Evolutionary conservation across 2,797 vertebrate species (phyloP).

Genomic region (Lepilemur septentrionalis): DNA sequence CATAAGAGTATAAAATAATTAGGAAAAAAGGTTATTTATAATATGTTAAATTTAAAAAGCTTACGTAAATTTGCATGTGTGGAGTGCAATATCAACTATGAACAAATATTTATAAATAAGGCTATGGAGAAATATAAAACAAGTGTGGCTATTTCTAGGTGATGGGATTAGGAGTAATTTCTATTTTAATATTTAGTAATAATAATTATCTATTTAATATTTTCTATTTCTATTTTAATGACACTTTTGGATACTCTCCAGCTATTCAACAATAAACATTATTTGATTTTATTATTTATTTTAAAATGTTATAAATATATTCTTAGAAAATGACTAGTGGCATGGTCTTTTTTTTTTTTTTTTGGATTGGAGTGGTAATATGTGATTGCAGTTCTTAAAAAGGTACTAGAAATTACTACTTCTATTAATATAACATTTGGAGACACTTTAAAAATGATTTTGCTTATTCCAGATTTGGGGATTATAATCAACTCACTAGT

Average conservation of each 20-base stretch:
- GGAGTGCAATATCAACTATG: neutral
- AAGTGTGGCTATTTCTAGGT: neutral
- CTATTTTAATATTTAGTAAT: neutral
- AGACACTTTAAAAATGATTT: neutral
- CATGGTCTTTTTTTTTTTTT: neutral
- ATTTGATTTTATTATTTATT: neutral
- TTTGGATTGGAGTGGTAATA: neutral
- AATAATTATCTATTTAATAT: no score
- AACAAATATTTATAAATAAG: neutral
- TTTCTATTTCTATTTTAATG: neutral
- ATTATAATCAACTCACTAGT: neutral
- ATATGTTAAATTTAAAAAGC: neutral
- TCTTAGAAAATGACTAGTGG: neutral
- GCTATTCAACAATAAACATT: neutral
- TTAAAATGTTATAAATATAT: constrained; percentile 1
- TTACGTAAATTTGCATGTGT: neutral
- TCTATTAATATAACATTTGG: neutral
- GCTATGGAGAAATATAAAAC: neutral
- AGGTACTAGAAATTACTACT: neutral
- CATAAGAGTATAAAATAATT: neutral
- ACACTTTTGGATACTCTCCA: neutral
- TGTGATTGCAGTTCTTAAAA: constrained; percentile 16
- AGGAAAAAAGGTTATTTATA: neutral
- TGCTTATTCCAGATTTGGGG: neutral
- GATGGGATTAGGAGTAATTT: neutral